A percentile compares a stretch with the other conserved stretches of the same genome.
Conservation (phyloP, 2,888 invertebrate genomes). For the Oasisia sp. region DNA sequence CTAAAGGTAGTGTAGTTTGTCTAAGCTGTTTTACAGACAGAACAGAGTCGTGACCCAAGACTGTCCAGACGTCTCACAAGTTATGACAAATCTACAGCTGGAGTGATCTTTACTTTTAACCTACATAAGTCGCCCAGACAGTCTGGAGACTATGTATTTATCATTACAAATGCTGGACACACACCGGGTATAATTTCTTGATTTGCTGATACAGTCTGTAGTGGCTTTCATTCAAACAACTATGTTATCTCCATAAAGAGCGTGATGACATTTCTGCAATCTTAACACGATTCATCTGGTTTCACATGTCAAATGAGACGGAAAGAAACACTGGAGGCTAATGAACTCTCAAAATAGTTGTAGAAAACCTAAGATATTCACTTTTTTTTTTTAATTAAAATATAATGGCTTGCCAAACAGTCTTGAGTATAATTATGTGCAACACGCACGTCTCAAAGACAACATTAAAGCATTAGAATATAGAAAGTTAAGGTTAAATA, state of each 20-base stretch:
- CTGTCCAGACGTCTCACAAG: not conserved
- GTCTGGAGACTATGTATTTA: not conserved
- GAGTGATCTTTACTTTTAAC: not conserved
- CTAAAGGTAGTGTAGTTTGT: no score
- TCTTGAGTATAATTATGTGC: no score
- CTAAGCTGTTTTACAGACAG: no score
- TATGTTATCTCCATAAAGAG: not conserved
- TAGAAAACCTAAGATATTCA: not conserved
- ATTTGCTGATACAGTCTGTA: no score
- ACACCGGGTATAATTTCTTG: not conserved
- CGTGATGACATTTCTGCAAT: not conserved
- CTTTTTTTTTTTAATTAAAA: no score
- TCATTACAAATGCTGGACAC: not conserved
- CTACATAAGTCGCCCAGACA: not conserved
- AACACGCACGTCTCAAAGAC: not conserved
- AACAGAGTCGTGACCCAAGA: no score
- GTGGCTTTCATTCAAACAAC: not conserved
- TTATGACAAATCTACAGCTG: not conserved
- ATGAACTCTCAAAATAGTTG: not conserved
- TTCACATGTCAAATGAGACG: not conserved
- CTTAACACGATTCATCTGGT: not conserved
- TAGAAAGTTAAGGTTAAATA: not conserved
- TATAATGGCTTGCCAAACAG: no score
- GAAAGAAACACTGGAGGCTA: not conserved
- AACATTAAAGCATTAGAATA: not conserved